These are phyloP conservation scores for Aricia agestis DNA, from an alignment of 1,140 invertebrate genomes.

Conservation along the genomic window DNA sequence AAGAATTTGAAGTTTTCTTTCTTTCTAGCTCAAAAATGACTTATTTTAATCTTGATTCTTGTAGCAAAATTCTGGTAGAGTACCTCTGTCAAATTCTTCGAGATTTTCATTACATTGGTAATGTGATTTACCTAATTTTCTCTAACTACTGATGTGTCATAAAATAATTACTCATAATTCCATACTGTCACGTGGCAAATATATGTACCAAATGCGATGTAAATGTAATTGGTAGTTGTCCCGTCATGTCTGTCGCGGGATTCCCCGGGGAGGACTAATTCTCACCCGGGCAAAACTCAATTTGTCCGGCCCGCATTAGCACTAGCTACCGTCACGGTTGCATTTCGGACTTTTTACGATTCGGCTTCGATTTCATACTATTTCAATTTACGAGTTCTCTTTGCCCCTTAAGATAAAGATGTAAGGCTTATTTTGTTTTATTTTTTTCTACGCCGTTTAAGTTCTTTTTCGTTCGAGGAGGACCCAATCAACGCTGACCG, in stretches of 20 bases:
- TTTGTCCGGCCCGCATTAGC: slow-evolving; percentile 69
- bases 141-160: not conserved
- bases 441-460: slow-evolving; percentile 1
- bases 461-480: slow-evolving; percentile 32
- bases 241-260: slow-evolving; percentile 34
- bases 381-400: slow-evolving; percentile 64
- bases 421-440: slow-evolving; percentile 37
- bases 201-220: slow-evolving; percentile 16
- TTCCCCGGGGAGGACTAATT: slow-evolving; percentile 64
- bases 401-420: slow-evolving; percentile 14
- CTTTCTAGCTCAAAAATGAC: too few relatives aligned
- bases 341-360: slow-evolving; percentile 60
- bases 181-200: not conserved
- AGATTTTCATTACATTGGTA: too few relatives aligned
- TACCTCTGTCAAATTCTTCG: too few relatives aligned
- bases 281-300: slow-evolving; percentile 61
- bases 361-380: slow-evolving; percentile 53
- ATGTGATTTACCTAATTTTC: too few relatives aligned
- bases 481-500: slow-evolving; percentile 66
- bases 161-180: not conserved
- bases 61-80: too few relatives aligned
- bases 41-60: too few relatives aligned
- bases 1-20: too few relatives aligned
- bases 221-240: slow-evolving; percentile 33
- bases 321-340: slow-evolving; percentile 64